These are phyloP conservation scores for Pectinophora gossypiella DNA, from an alignment of 1,140 invertebrate genomes.

Conservation along the genomic window DNA sequence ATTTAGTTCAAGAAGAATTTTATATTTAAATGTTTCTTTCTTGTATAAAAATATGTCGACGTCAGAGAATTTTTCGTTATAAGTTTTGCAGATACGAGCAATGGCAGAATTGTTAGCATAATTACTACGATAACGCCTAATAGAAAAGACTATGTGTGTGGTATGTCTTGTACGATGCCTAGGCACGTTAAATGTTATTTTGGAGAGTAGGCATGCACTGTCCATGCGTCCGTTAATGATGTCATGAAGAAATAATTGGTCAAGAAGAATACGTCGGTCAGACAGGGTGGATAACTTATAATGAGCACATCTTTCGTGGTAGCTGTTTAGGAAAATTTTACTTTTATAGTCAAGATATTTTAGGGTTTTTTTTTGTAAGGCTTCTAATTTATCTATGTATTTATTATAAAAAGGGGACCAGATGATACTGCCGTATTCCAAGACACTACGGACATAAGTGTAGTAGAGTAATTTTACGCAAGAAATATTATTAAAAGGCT, in stretches of 20 bases:
- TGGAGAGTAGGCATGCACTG: background rate
- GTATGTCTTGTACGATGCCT: background rate
- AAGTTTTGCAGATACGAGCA: background rate
- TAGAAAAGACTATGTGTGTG: background rate
- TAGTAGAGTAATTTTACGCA: background rate
- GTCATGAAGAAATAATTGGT: background rate
- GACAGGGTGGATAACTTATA: background rate
- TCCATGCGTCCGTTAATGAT: background rate
- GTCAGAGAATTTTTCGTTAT: background rate
- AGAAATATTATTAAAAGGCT: background rate
- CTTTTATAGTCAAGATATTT: background rate
- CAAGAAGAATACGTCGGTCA: background rate
- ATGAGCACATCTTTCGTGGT: background rate
- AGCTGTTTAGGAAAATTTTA: background rate
- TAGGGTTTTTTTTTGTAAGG: background rate
- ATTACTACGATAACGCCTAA: background rate
- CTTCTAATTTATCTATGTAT: background rate
- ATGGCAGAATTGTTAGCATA: background rate
- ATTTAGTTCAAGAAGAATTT: too few relatives aligned
- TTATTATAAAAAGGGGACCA: background rate
- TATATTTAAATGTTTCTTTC: too few relatives aligned
- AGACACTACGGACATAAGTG: background rate
- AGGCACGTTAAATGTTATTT: too few relatives aligned
- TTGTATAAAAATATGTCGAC: slow-evolving; percentile 1
- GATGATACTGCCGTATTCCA: background rate